Evolutionary conservation across 2,113 vertebrate genomes (phyloP).

Genomic region (Cyanoderma ruficeps): DNA sequence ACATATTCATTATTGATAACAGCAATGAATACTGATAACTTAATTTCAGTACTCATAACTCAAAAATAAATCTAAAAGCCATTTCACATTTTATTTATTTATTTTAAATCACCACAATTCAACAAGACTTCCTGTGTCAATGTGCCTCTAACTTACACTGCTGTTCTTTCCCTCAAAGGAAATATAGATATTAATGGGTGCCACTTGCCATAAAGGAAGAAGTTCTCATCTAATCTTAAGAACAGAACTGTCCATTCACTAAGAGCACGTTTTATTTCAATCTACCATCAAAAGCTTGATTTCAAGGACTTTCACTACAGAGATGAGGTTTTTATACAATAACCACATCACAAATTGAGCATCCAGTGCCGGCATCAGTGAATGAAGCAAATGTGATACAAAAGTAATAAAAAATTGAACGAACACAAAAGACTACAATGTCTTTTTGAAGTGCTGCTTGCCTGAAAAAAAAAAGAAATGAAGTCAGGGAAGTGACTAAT

Average conservation of each 20-base stretch:
- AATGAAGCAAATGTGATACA: not conserved
- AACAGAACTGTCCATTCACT: not conserved
- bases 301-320: not conserved
- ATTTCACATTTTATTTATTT: not conserved
- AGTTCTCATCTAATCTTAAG: not conserved
- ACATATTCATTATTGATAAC: not conserved
- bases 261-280: conserved; percentile 3
- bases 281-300: not conserved
- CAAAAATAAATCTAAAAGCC: not conserved
- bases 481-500: not conserved
- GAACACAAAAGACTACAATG: not conserved
- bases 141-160: not conserved
- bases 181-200: not conserved
- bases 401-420: not conserved
- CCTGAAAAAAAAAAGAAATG: not conserved
- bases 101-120: not conserved
- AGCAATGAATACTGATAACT: not conserved
- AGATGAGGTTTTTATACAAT: not conserved
- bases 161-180: not conserved
- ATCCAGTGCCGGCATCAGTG: not conserved
- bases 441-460: not conserved
- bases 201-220: not conserved
- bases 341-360: not conserved
- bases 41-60: not conserved
- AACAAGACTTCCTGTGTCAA: not conserved